Percentiles rank a stretch among this genome's conserved stretches.
phyloP scores from a whole-genome alignment of 2,113 vertebrate species.

The Carassius gibelio region DNA sequence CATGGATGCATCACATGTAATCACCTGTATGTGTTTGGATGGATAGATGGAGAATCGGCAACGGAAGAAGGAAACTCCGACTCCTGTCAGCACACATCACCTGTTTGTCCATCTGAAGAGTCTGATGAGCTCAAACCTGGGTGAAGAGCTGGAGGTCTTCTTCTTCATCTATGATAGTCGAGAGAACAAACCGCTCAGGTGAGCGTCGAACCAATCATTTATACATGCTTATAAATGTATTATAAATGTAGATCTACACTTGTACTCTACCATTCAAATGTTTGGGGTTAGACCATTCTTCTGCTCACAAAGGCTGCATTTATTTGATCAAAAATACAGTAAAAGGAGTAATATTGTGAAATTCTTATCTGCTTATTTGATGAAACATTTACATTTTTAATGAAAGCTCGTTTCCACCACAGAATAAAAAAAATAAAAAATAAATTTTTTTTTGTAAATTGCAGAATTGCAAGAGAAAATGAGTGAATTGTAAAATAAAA shows the following conservation, averaged over 20 bases:
- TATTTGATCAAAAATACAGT: no score
- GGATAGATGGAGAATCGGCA: conserved; percentile 95
- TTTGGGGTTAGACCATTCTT: no score
- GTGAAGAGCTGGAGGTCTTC: conserved; percentile 95
- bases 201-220: conserved; percentile 48
- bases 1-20: neutral
- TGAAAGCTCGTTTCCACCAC: no score
- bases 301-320: no score
- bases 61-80: conserved; percentile 90
- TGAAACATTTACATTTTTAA: neutral
- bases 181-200: conserved; percentile 93
- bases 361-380: neutral
- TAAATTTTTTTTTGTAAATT: no score
- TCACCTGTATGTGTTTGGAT: neutral
- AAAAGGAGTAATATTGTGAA: no score
- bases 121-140: conserved; percentile 93
- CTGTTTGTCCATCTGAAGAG: conserved; percentile 96
- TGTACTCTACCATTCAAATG: no score
- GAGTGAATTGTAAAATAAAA: no score
- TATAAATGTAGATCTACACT: neutral
- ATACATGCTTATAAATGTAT: neutral
- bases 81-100: conserved; percentile 92
- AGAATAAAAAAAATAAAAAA: no score
- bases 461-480: no score
- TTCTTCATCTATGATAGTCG: conserved; percentile 96